Conservation (phyloP, 2,113 vertebrate genomes). For the Orthonyx spaldingii region DNA sequence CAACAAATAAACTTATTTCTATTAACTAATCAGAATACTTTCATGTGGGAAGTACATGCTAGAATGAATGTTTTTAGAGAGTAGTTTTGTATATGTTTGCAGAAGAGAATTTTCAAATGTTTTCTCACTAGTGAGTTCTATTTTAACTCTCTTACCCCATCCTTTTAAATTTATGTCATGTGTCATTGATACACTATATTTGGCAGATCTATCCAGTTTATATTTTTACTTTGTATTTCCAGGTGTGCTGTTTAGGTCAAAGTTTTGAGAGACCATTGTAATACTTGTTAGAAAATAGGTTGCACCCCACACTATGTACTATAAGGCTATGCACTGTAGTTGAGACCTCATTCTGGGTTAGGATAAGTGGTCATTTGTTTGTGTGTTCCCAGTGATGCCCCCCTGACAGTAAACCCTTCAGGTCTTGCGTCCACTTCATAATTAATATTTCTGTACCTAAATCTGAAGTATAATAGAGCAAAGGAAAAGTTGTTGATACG, state of each 20-base stretch:
- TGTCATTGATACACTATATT: background rate
- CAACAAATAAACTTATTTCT: background rate
- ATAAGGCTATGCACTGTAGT: background rate
- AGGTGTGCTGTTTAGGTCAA: background rate
- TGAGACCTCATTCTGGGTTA: background rate
- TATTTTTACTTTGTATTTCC: background rate
- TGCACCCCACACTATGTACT: background rate
- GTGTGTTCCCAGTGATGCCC: background rate
- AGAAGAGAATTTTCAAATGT: background rate
- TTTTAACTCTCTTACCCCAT: background rate
- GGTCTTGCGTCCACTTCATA: background rate
- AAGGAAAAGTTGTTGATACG: background rate
- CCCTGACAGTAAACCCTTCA: background rate
- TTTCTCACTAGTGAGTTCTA: background rate
- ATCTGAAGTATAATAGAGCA: background rate
- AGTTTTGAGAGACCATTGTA: background rate
- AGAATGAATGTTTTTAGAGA: background rate
- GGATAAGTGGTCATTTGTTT: rapidly evolving
- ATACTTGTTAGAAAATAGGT: background rate
- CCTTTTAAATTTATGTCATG: background rate
- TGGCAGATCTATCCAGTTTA: background rate
- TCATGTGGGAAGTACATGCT: background rate
- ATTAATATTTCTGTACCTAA: background rate
- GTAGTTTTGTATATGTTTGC: background rate
- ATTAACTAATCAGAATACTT: background rate